Base-by-base conservation (phyloP, 1,140 invertebrate genomes). In the Drosophila mauritiana region DNA sequence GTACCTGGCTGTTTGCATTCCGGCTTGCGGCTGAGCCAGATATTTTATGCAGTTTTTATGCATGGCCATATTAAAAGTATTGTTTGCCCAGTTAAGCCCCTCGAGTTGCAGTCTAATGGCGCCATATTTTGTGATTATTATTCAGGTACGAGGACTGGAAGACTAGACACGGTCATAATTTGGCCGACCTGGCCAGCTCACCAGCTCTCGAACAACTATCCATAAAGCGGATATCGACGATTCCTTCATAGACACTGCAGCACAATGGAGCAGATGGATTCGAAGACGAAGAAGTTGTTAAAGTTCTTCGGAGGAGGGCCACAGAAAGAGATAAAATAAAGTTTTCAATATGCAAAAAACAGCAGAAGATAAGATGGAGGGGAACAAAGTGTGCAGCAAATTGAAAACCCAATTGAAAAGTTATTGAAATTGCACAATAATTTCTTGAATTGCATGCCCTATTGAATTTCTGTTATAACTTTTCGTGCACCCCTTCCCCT, bases 401-500 rank as follows among this genome's bases (percentile, higher is more conserved):
- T 85, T 74, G 84, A 89, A 89, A 89, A 89, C 77, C 85, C 84
- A 89, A 89, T 89, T 89, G 84, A 89, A 72, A 89, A 89, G 84
- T 89, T 89, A 89, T 89, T 89, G 84, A 89, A 89, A 89, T 89
- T 89, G 80, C 84, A 89, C 84, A 89, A 89, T 84, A 89, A 89
- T 89, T 89, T 89, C 84, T 80, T 80, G 69, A 89, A 89, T 89
- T 89, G 84, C 80, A 89, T 89, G 84, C 84, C 64, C 84, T 89
- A 89, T 89, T 89, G 84, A 89, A 89, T 89, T 89, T 83, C 79
- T 80, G 68, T 78, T 78, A 64, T 68, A 88, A 88, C 73, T 88
- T 88, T 85, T 57, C 12, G 17, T 17, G 6, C 40, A 22, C 22
- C 62, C 49, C 56, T 43, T 25, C 63, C 52, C 39, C 17, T 31